Evolutionary conservation across 2,113 vertebrate species (phyloP), one percentile per base, ranked within the genome.

Genomic region (Sinocyclocheilus anshuiensis): DNA sequence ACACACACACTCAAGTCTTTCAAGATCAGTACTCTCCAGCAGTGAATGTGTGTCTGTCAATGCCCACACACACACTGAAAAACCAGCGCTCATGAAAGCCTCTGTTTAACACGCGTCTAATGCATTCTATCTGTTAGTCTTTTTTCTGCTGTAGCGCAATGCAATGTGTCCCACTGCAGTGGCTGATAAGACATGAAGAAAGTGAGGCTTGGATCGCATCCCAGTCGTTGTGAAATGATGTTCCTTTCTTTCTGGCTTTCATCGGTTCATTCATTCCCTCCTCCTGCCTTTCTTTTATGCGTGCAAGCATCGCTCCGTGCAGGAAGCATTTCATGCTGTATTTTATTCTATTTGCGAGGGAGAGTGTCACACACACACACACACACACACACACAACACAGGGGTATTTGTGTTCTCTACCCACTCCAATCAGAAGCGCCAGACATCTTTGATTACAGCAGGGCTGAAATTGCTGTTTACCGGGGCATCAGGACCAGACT

Each of bases 361-460:
- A 77, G 55, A 16, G 76, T 15, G 65, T 53, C 75, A 42, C 11
- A 11, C 20, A 59, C 55, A 59, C 16, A 57, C 11, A 11, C 20
- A 59, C 55, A 59, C 16, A 57, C 55, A 57, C 57, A 59, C 53
- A n/a, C 77, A 87, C 71, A 82, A 74, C 86, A 55, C 65, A 83
- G 59, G 39, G 18, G 72, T 65, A 45, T 80, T 59, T 75, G 57
- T 59, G 13, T 80, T 77, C 77, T 57, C 83, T 55, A 2, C 15
- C 6, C 63, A 36, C 53, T 45, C 71, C 83, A 90, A 90, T 90
- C 87, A 88, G 69, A 88, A 67, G 53, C 59, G 10, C 22, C 81
- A 74, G 77, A 81, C 82, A 83, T 84, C 87, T 88, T 72, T 89
- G 89, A 91, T 91, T 91, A 83, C 84, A 61, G 78, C 86, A 53